Conservation (phyloP, 2,797 vertebrate genomes). For the Crax fasciolata region DNA sequence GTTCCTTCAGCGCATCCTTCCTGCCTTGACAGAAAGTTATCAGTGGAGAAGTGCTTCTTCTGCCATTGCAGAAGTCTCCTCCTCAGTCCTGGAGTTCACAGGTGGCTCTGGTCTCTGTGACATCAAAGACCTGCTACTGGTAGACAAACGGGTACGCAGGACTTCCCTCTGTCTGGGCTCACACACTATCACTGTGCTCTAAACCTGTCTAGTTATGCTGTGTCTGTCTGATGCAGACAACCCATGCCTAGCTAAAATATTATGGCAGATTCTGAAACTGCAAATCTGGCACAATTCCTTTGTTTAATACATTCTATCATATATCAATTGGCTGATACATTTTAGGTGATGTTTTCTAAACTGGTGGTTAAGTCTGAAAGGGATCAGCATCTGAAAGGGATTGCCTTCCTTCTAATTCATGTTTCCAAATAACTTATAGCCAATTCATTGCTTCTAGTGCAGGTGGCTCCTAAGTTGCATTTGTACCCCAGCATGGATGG, state of each 20-base stretch:
- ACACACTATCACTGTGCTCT: rapidly evolving
- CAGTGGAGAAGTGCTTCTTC: not conserved
- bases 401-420: not conserved
- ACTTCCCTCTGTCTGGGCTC: not conserved
- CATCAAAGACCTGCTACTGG: not conserved
- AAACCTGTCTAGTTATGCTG: not conserved
- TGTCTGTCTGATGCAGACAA: not conserved
- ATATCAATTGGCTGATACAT: not conserved
- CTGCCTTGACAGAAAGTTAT: not conserved
- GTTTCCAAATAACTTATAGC: not conserved
- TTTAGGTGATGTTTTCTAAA: not conserved
- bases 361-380: not conserved
- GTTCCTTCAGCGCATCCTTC: not conserved
- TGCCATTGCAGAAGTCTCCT: not conserved
- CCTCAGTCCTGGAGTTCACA: not conserved
- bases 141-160: not conserved
- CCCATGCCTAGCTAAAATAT: not conserved
- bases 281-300: not conserved
- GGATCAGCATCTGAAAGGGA: not conserved
- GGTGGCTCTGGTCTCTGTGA: not conserved
- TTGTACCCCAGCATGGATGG: not conserved
- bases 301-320: not conserved
- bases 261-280: not conserved
- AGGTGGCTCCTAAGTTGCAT: not conserved
- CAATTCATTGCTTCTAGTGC: not conserved